Conservation (phyloP, 2,888 invertebrate genomes). For the Sylvicola cinctus region DNA sequence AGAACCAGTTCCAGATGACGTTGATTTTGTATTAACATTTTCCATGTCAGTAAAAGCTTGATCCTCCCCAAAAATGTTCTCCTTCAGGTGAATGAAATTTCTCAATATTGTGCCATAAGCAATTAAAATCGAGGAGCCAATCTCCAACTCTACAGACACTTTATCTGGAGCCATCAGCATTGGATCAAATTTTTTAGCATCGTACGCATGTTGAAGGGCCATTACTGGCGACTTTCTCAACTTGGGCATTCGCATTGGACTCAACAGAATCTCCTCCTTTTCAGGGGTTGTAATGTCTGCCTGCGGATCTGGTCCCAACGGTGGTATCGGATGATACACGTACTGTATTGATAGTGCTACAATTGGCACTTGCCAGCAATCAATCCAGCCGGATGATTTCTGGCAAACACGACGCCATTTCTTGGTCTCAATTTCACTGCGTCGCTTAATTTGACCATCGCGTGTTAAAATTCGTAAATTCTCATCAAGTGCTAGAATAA, state of each 20-base stretch:
- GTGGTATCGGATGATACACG: constrained; percentile 80
- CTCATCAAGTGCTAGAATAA: constrained; percentile 65
- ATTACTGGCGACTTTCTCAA: constrained; percentile 49
- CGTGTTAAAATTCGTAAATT: constrained; percentile 70
- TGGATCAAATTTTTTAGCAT: constrained; percentile 66
- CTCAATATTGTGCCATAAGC: constrained; percentile 82
- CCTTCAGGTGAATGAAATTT: constrained; percentile 76
- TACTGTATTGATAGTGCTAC: constrained; percentile 81
- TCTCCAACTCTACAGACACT: constrained; percentile 81
- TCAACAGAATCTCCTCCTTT: constrained; percentile 77
- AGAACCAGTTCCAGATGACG: constrained; percentile 21
- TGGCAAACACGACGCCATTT: constrained; percentile 74
- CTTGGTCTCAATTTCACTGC: constrained; percentile 29
- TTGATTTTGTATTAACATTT: constrained; percentile 31
- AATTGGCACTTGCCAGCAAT: constrained; percentile 91
- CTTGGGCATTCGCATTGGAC: constrained; percentile 78
- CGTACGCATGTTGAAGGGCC: constrained; percentile 38
- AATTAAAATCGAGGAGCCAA: constrained; percentile 80
- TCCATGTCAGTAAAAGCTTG: constrained; percentile 89
- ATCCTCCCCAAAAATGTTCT: constrained; percentile 95
- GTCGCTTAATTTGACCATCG: constrained; percentile 38
- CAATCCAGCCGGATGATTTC: constrained; percentile 64
- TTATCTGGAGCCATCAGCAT: constrained; percentile 67
- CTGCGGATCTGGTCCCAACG: constrained; percentile 69
- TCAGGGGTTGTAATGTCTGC: constrained; percentile 87